Base-by-base conservation (phyloP, 2,113 vertebrate genomes). In the Ctenodactylus gundi region DNA sequence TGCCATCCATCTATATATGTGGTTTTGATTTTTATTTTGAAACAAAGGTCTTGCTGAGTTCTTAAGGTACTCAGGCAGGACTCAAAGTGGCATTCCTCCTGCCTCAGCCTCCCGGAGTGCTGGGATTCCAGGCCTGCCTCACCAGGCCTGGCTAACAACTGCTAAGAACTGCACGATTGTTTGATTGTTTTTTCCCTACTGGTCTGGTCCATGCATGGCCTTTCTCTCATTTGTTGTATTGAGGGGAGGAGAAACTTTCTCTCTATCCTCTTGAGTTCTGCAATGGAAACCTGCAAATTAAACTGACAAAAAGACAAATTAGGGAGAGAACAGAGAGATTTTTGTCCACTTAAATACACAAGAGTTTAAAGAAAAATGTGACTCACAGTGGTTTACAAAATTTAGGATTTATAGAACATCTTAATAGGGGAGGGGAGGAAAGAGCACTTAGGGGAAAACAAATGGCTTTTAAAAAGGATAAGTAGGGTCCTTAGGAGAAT, bases 401-500 rank as follows among this genome's bases (percentile, higher is more conserved):
- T 41, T 91, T 53, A 82, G 68, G 39, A 39, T 11, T 86, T 53
- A 65, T 4, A 51, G 75, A 41, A 65, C 60, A 62, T 91, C 55
- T 83, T 94, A 88, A 77, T 34, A 39, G 53, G 25, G 49, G 41
- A 51, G 9, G 27, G 34, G 3, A 23, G 53, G 53, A 36, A 81
- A 76, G 62, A 64, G 67, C 31, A 46, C 57, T 88, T 72, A 44
- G 11, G 78, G 46, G 64, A 85, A 75, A 94, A 85, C 36, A 82
- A 77, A 82, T 34, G 82, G 62, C 62, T 91, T 64, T 90, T 70
- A 92, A 91, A 73, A 78, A 80, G 75, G 68, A 93, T 73, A 93
- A 94, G 67, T 13, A 29, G 64, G n/a, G 34, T 17, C 44, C 4
- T 55, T 31, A 77, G 3, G 46, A 83, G 72, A 46, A 36, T 0